phyloP scores from a whole-genome alignment of 2,797 vertebrate genomes.

The Chelmon rostratus region DNA sequence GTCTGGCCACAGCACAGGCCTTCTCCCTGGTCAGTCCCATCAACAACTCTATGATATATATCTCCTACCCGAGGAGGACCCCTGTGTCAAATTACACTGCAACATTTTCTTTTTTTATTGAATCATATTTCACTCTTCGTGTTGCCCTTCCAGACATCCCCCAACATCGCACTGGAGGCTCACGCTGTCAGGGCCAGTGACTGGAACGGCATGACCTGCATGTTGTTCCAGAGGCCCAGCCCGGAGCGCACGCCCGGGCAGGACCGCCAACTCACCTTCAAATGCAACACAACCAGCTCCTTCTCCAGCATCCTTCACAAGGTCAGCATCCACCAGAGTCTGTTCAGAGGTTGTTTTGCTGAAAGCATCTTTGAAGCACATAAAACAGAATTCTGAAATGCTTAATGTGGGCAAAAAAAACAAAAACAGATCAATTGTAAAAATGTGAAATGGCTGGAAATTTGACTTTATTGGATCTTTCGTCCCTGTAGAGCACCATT shows the following conservation, averaged over 20 bases:
- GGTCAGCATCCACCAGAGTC: conserved; percentile 75
- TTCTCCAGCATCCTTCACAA: conserved; percentile 93
- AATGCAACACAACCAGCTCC: conserved; percentile 94
- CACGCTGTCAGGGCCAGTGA: conserved; percentile 90
- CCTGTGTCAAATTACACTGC: background rate
- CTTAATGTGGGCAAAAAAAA: background rate
- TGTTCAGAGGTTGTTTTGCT: background rate
- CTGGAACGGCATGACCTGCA: conserved; percentile 97
- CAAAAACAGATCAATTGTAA: background rate
- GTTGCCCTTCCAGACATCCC: conserved; percentile 89
- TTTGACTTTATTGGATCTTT: background rate
- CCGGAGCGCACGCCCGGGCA: conserved; percentile 85
- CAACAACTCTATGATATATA: background rate
- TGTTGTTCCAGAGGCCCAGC: conserved; percentile 92
- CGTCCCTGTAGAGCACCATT: conserved; percentile 88
- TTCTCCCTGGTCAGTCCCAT: conserved; percentile 91
- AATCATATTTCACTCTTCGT: background rate
- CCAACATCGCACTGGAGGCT: conserved; percentile 96
- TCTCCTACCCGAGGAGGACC: background rate
- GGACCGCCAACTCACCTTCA: conserved; percentile 96
- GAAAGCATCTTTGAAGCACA: background rate
- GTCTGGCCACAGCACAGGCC: conserved; percentile 90
- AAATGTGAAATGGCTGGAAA: background rate
- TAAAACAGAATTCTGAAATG: background rate
- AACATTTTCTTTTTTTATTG: background rate